phyloP scores from a whole-genome alignment of 2,113 vertebrate genomes.

The Hippocampus barbouri region DNA sequence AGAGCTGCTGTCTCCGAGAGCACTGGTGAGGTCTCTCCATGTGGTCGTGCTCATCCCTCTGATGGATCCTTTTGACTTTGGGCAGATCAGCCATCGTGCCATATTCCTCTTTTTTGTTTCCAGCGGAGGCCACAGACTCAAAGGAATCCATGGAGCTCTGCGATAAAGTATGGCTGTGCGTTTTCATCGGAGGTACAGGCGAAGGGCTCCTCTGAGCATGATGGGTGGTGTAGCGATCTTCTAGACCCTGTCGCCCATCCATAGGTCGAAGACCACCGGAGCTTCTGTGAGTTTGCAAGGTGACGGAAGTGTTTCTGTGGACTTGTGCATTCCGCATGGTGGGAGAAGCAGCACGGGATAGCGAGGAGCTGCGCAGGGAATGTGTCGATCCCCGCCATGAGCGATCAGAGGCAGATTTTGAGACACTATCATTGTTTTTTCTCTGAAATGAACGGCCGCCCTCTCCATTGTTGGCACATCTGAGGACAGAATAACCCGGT shows the following conservation, averaged over 20 bases:
- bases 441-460: conserved; percentile 32
- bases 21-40: conserved; percentile 56
- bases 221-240: conserved; percentile 21
- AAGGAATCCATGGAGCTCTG: conserved; percentile 75
- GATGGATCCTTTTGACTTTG: conserved; percentile 76
- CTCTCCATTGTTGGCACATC: conserved; percentile 49
- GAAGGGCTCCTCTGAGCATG: conserved; percentile 56
- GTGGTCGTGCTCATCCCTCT: conserved; percentile 53
- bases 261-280: conserved; percentile 39
- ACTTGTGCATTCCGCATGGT: conserved; percentile 35
- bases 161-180: conserved; percentile 64
- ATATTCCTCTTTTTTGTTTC: conserved; percentile 81
- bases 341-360: conserved; percentile 60
- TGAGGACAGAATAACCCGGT: conserved; percentile 53
- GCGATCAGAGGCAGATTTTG: conserved; percentile 37
- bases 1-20: conserved; percentile 81
- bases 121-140: conserved; percentile 68
- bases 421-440: conserved; percentile 36
- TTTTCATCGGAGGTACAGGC: conserved; percentile 46
- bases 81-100: conserved; percentile 84
- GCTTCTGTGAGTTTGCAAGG: conserved; percentile 41
- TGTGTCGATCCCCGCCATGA: conserved; percentile 48
- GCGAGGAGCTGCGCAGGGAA: conserved; percentile 51
- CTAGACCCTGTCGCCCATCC: conserved; percentile 27
- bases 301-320: conserved; percentile 27